Evolutionary conservation across 2,113 vertebrate genomes (phyloP).

Genomic region (Centropristis striata): DNA sequence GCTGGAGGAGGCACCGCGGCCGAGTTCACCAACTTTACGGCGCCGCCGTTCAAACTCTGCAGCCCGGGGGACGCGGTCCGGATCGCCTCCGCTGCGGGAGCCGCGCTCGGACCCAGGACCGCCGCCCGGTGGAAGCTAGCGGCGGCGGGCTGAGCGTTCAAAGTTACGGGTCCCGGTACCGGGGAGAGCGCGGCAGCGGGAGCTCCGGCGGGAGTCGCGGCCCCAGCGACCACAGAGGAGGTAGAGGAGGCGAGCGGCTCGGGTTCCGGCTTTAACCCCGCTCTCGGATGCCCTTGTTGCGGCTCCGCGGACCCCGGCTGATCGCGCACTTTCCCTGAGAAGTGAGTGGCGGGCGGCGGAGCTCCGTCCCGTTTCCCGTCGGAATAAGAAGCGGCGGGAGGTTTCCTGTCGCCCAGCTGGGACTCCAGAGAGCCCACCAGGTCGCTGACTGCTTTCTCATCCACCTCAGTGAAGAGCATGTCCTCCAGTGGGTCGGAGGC

Average conservation of each 20-base stretch:
- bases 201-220: slow-evolving; percentile 65
- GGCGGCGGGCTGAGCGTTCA: slow-evolving; percentile 63
- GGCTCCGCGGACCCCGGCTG: slow-evolving; percentile 77
- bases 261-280: slow-evolving; percentile 72
- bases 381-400: slow-evolving; percentile 65
- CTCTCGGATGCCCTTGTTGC: slow-evolving; percentile 86
- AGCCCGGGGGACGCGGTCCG: slow-evolving; percentile 64
- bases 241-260: slow-evolving; percentile 65
- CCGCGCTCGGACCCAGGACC: slow-evolving; percentile 63
- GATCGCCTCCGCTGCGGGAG: slow-evolving; percentile 44
- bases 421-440: slow-evolving; percentile 90
- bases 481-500: slow-evolving; percentile 92
- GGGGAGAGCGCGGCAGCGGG: slow-evolving; percentile 55
- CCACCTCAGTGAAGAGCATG: slow-evolving; percentile 92
- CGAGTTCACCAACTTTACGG: slow-evolving; percentile 74
- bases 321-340: slow-evolving; percentile 84
- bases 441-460: slow-evolving; percentile 91
- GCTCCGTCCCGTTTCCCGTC: slow-evolving; percentile 72
- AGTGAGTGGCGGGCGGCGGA: slow-evolving; percentile 67
- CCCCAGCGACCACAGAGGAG: slow-evolving; percentile 67
- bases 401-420: slow-evolving; percentile 84
- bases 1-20: slow-evolving; percentile 30
- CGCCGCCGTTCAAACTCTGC: slow-evolving; percentile 81
- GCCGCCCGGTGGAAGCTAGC: slow-evolving; percentile 73
- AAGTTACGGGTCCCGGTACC: slow-evolving; percentile 79